Percentiles rank a stretch among this genome's conserved stretches.
These are phyloP conservation scores for Platypus cylindrus DNA, from an alignment of 2,888 invertebrate species.

Conservation along the genomic window DNA sequence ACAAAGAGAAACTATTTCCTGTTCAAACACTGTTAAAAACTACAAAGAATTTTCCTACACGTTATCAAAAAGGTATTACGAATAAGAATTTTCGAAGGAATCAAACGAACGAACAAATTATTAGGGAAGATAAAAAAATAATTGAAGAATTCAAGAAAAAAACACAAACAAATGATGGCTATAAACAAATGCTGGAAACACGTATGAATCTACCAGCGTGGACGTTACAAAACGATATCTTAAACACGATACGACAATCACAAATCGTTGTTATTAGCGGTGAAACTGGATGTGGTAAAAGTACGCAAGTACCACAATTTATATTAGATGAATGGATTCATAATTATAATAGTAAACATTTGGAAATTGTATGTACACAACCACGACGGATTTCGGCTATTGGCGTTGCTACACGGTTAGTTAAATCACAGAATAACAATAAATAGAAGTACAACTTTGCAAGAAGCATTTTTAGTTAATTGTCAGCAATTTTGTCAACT, in stretches of 20 bases:
- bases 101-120: constrained; percentile 40
- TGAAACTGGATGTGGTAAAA: constrained; percentile 76
- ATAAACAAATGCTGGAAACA: constrained; percentile 49
- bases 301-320: constrained; percentile 75
- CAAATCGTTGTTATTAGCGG: constrained; percentile 61
- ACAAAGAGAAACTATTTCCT: constrained; percentile 36
- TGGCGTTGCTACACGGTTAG: constrained; percentile 69
- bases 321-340: constrained; percentile 76
- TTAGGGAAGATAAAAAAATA: constrained; percentile 49
- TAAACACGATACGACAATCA: constrained; percentile 49
- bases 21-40: constrained; percentile 23
- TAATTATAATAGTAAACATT: constrained; percentile 46
- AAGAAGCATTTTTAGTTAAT: no score
- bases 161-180: constrained; percentile 42
- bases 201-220: constrained; percentile 62
- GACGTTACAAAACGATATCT: constrained; percentile 53
- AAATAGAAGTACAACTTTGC: no score
- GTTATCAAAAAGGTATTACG: constrained; percentile 50
- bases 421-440: no score
- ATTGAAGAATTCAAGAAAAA: constrained; percentile 49
- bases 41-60: constrained; percentile 39
- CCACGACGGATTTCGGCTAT: constrained; percentile 85
- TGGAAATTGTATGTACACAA: constrained; percentile 85
- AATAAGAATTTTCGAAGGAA: constrained; percentile 41
- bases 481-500: no score